Base-by-base conservation (phyloP, 2,797 vertebrate species). In the Sciurus carolinensis region DNA sequence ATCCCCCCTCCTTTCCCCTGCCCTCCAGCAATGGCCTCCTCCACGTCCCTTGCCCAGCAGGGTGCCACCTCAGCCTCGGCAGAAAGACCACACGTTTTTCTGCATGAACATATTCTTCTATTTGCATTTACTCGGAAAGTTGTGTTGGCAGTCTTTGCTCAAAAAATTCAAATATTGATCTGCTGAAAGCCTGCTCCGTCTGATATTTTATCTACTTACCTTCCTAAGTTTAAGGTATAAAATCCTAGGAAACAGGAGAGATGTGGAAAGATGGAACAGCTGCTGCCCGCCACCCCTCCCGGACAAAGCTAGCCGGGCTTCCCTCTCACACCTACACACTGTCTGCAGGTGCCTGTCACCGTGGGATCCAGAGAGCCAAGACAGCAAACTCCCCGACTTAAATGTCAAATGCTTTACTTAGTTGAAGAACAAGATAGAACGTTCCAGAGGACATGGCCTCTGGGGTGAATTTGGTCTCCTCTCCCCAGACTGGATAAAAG, bases 281-380 rank as follows among this genome's bases (percentile, higher is more conserved):
- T 12, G 24, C 36, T 33, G n/a, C 13, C 11, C 24, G 7, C 8
- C 5, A 8, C 2, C n/a, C 33, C 15, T 42, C 0, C 54, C 18
- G 7, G 28, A 12, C 2, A 10, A 9, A 28, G 5, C 9, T 2
- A 0, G 0, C 12, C 4, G 11, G 20, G 22, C 57, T 2, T 28
- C 24, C 44, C 57, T 18, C 64, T 42, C 11, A 50, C 13, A 39
- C 42, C 62, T 71, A 18, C 13, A 26, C 4, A 1, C 18, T 13
- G 28, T 33, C 33, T 13, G 20, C 50, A 79, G 42, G 2, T 22
- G 15, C 14, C 7, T 0, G 1, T 7, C 9, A 10, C 54, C 36
- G 2, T 7, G 10, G 50, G 36, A 62, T 15, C 39, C 42, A 42
- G 50, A 84, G 42, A 42, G 13, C 6, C 26, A 71, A 71, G 33